Conservation (phyloP, 2,113 vertebrate species). For the Marmota flaviventris region DNA sequence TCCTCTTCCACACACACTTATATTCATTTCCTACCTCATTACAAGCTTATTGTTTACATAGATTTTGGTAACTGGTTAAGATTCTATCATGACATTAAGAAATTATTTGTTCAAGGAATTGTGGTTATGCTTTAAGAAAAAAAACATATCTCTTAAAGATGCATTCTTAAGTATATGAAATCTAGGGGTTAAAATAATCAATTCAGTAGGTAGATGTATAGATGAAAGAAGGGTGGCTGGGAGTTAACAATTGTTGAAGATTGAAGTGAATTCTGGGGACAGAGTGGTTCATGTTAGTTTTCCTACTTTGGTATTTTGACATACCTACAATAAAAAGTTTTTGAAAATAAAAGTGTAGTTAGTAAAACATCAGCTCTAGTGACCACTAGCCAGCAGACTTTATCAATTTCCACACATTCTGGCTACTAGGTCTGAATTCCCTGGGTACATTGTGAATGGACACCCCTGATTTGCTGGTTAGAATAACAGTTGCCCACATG, state of each 20-base stretch:
- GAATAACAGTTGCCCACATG: neutral
- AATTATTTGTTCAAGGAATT: neutral
- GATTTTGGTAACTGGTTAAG: slow-evolving; percentile 1
- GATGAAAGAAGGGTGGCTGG: neutral
- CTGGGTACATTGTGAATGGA: neutral
- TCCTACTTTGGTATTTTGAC: neutral
- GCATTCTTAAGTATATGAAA: neutral
- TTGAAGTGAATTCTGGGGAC: neutral
- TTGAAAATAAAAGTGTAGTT: neutral
- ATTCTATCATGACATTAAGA: neutral
- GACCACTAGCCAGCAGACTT: neutral
- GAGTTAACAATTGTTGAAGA: neutral
- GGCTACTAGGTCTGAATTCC: neutral
- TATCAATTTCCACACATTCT: neutral
- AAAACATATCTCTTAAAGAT: neutral
- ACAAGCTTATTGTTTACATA: neutral
- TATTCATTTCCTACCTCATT: neutral
- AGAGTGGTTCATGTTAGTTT: neutral
- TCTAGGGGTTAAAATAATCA: neutral
- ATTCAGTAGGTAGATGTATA: neutral
- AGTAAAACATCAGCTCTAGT: neutral
- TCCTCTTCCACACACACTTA: neutral
- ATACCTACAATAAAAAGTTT: neutral
- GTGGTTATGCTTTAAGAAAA: neutral
- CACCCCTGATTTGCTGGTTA: neutral